Percentiles rank a stretch among this genome's conserved stretches.
These are phyloP conservation scores for Corvus cornix DNA, from an alignment of 2,113 vertebrate genomes.

Conservation along the genomic window DNA sequence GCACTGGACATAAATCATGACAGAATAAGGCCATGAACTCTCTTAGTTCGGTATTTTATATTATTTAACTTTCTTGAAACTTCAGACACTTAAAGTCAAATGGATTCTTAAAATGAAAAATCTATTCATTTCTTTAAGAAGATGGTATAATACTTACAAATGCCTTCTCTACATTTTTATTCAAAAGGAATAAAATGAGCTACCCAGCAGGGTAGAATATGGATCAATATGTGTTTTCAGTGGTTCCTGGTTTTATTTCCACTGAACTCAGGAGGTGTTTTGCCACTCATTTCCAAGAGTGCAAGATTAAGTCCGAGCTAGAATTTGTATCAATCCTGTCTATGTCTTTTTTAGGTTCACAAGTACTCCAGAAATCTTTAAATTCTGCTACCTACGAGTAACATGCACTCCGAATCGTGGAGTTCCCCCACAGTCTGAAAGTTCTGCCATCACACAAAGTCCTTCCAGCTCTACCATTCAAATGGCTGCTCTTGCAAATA, in stretches of 20 bases:
- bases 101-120: conserved; percentile 34
- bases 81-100: background rate
- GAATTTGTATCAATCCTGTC: background rate
- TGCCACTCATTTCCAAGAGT: background rate
- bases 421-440: background rate
- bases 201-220: background rate
- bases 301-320: background rate
- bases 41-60: background rate
- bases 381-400: background rate
- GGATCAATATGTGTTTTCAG: background rate
- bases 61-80: background rate
- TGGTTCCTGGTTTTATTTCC: background rate
- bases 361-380: background rate
- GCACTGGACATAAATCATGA: background rate
- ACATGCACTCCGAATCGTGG: background rate
- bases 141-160: background rate
- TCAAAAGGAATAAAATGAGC: background rate
- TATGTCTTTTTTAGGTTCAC: background rate
- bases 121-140: background rate
- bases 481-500: background rate
- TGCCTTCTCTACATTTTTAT: background rate
- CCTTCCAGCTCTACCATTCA: background rate
- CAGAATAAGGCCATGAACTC: conserved; percentile 13
- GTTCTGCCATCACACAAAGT: background rate
- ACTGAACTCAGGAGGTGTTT: background rate